Evolutionary conservation across 2,888 invertebrate genomes (phyloP), one percentile per base, ranked within the genome.

Genomic region (Trypoxylon attenuatum): DNA sequence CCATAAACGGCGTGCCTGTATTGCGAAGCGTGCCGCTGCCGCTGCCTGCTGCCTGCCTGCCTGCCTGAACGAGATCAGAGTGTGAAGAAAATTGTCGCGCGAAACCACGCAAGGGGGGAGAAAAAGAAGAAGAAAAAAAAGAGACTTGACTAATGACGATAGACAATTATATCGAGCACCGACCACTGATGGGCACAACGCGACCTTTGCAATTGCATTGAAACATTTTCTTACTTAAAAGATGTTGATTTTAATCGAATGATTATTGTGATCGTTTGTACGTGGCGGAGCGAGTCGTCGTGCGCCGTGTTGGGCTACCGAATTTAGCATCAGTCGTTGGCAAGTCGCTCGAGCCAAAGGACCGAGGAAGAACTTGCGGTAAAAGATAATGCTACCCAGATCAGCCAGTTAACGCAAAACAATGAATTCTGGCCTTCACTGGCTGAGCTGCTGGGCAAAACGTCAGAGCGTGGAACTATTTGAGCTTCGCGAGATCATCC

Each of bases 131-230:
- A 56, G 47, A 39, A 39, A 45, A 55, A 41, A 41, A 41, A 22
- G 43, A n/a, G n/a, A n/a, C n/a, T 10, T 33, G 33, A 33, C 13
- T 13, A 13, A 33, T 10, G 33, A 8, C 33, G 33, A 13, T 10
- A 33, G 33, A 33, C n/a, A n/a, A n/a, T n/a, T n/a, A 13, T 33
- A 33, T 33, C 33, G 46, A 33, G 33, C 10, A 63, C 42, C 54
- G 73, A 79, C 80, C n/a, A n/a, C n/a, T 82, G 73, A 72, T 75
- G 82, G 71, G 79, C 81, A 79, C 80, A 80, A 78, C 77, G 77
- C 75, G 67, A 70, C 52, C 62, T 76, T 78, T 73, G 73, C 71
- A 70, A 77, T 78, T 73, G 71, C 73, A 77, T 80, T 49, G 57
- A 78, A 77, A 75, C 72, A 74, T 75, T 74, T 71, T 68, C 69